Evolutionary conservation across 2,113 vertebrate species (phyloP).

Genomic region (Corythornis madagascariensis): DNA sequence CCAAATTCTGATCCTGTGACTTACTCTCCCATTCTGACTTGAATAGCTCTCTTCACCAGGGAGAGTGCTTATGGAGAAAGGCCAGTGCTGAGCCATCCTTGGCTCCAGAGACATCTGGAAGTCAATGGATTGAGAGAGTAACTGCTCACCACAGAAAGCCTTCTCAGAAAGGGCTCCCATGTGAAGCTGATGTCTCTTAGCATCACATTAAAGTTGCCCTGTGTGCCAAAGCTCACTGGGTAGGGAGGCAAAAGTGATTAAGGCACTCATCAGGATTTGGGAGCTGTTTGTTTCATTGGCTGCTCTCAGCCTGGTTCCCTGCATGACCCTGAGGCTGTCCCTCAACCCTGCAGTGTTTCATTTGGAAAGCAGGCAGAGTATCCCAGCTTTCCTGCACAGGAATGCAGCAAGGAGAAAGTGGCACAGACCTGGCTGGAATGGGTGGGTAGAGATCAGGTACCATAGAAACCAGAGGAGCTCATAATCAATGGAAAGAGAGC

Average conservation of each 20-base stretch:
- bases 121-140: neutral
- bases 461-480: neutral
- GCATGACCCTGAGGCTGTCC: conserved; percentile 8
- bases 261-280: neutral
- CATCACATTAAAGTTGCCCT: neutral
- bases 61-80: neutral
- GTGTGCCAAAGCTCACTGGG: neutral
- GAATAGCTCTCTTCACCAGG: neutral
- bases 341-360: conserved; percentile 55
- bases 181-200: neutral
- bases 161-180: neutral
- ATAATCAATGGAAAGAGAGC: conserved; percentile 16
- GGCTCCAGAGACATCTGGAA: neutral
- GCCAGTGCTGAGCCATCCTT: neutral
- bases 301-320: neutral
- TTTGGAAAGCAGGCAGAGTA: conserved; percentile 34
- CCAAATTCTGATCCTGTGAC: neutral
- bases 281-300: conserved; percentile 6
- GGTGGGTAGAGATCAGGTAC: conserved; percentile 43
- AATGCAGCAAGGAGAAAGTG: conserved; percentile 50
- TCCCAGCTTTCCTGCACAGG: neutral
- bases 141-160: neutral
- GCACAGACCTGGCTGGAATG: neutral
- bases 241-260: neutral
- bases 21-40: neutral